phyloP scores from a whole-genome alignment of 2,113 vertebrate genomes.

The Lagenorhynchus albirostris region DNA sequence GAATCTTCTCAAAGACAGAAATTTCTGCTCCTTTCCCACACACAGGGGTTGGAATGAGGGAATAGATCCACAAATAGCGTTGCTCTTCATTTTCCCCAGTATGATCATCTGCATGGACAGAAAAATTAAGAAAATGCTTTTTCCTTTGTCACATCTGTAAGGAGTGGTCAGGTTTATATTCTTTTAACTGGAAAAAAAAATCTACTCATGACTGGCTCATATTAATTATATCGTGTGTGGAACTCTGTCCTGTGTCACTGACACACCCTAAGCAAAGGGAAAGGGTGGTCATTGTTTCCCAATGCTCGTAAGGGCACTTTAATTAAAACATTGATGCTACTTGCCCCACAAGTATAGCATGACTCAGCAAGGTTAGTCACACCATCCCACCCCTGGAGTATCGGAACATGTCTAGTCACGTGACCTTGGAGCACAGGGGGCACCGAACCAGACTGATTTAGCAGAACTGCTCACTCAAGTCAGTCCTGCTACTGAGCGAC shows the following conservation, averaged over 20 bases:
- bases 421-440: background rate
- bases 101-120: background rate
- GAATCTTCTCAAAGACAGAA: background rate
- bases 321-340: constrained; percentile 18
- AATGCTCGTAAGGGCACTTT: constrained; percentile 38
- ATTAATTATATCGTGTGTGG: constrained; percentile 3
- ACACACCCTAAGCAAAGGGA: background rate
- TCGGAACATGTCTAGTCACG: background rate
- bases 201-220: background rate
- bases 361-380: constrained; percentile 33
- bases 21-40: background rate
- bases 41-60: background rate
- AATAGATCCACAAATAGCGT: background rate
- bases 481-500: background rate
- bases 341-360: background rate
- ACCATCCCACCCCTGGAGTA: background rate
- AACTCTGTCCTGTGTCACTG: background rate
- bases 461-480: background rate
- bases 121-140: constrained; percentile 22
- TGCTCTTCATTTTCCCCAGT: background rate
- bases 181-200: background rate
- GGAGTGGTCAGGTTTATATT: background rate
- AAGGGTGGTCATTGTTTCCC: background rate
- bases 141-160: background rate
- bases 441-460: background rate